Base-by-base conservation (phyloP, 2,888 invertebrate species). In the Diadegma fenestrale region DNA sequence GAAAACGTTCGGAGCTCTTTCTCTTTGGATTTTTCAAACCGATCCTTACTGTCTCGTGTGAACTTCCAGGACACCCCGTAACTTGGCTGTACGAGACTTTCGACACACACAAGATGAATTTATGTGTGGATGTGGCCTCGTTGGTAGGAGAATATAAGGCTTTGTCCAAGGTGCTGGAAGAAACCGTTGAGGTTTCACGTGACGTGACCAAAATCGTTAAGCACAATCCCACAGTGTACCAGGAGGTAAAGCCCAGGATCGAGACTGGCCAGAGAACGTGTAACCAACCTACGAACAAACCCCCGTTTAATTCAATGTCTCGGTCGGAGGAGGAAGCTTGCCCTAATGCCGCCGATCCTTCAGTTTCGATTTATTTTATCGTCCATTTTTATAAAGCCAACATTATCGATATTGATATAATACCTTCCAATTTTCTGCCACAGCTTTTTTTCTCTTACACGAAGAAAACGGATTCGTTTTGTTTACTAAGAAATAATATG, bases 191-290 rank as follows among this genome's bases (percentile, higher is more conserved):
- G 81, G 87, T 77, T 80, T 86, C 71, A 82, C 82, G 58, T 77
- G 64, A 86, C 87, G 87, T 87, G 87, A 87, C 87, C 84, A 69
- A 87, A 87, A 87, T 87, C 84, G 79, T 86, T 73, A 82, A 87
- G 69, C 82, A 82, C 79, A 41, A 71, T 48, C 26, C 61, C 54
- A 58, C 73, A 58, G 75, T 54, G 22, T 79, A 30, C 45, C 41
- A 54, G 33, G 19, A 33, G 51, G 72, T 30, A 72, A 72, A 54
- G 58, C 69, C 77, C 66, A 54, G 48, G 45, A 63, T 61, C 69
- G 45, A 76, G 30, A 26, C 78, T 78, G 64, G 43, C 80, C 75
- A 72, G 78, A 73, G 45, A 48, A 63, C 86, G 83, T 80, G 84
- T 86, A 84, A 73, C 87, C 79, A 79, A 79, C 75, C 75, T 75